Base-by-base conservation (phyloP, 2,797 vertebrate genomes). In the Sparidentex hasta region DNA sequence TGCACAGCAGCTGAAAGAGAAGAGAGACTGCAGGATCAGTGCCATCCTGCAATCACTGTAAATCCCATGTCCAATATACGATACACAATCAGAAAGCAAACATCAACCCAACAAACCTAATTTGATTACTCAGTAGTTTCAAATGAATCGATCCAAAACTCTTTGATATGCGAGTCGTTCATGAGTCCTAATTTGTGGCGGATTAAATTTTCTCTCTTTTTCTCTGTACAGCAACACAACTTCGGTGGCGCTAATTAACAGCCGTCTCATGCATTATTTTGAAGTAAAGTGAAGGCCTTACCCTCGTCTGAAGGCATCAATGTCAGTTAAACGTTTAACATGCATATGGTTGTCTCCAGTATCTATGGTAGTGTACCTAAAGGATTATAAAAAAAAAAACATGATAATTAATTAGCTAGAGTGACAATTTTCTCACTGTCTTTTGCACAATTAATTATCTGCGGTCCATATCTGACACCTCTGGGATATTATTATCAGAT, bases 1-100 rank as follows among this genome's bases (percentile, higher is more conserved):
- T 94, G 94, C 94, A 95, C 92, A 95, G 94, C 94, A 94, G 93
- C 92, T 90, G 87, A 86, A 86, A 89, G 84, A 85, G 87, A 87
- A 65, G 68, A 80, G 81, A 52, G 87, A 91, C 83, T 78, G 85
- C 80, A 89, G 84, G 89, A 88, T 65, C 77, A 44, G 73, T 14
- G 63, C n/a, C 65, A 47, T 78, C 88, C 86, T 27, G 47, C 87
- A 80, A 85, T 92, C 88, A 51, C 82, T 62, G 67, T 82, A 72
- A 88, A 86, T 74, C 74, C 86, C 66, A 61, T 33, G 25, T 80
- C 77, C 71, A 23, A 54, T 57, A 65, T 25, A 80, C 77, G 70
- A 84, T 56, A 72, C 65, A 76, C 23, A 78, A 71, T 71, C 74
- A 76, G 65, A 78, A 0, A 59, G 47, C 51, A 85, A 77, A 79